Percentiles rank a stretch among this genome's conserved stretches.
phyloP scores from a whole-genome alignment of 2,797 vertebrate species.

The Xenentodon cancila region DNA sequence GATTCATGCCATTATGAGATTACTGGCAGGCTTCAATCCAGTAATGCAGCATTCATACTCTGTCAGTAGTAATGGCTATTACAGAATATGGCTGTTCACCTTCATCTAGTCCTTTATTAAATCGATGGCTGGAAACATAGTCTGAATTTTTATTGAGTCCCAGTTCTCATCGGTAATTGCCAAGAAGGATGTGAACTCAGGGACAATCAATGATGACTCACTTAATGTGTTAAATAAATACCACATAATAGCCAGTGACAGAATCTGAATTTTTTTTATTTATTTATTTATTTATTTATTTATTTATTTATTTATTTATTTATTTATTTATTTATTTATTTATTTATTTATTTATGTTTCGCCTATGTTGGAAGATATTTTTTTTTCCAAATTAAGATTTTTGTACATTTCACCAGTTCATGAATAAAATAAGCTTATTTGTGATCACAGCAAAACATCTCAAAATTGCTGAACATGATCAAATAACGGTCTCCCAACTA shows the following conservation, averaged over 20 bases:
- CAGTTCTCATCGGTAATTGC: conserved; percentile 47
- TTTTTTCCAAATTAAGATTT: too few relatives aligned
- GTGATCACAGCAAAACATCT: too few relatives aligned
- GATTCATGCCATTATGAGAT: conserved; percentile 56
- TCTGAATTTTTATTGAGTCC: conserved; percentile 52
- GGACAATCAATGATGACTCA: conserved; percentile 43
- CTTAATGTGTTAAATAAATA: conserved; percentile 50
- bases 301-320: too few relatives aligned
- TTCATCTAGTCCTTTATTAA: conserved; percentile 50
- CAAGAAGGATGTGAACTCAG: conserved; percentile 51
- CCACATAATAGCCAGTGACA: neutral
- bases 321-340: neutral
- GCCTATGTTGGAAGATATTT: too few relatives aligned
- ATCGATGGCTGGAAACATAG: conserved; percentile 55
- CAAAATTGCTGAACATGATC: too few relatives aligned
- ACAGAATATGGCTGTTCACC: conserved; percentile 52
- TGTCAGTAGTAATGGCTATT: conserved; percentile 34
- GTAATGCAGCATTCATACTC: conserved; percentile 45
- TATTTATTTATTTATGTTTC: neutral
- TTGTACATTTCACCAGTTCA: too few relatives aligned
- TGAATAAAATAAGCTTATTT: too few relatives aligned
- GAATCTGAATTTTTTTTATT: neutral
- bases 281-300: neutral
- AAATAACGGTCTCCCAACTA: too few relatives aligned
- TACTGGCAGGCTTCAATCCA: conserved; percentile 62